A percentile compares a stretch with the other conserved stretches of the same genome.
Conservation (phyloP, 2,113 vertebrate genomes). For the Macheiramphus alcinus region DNA sequence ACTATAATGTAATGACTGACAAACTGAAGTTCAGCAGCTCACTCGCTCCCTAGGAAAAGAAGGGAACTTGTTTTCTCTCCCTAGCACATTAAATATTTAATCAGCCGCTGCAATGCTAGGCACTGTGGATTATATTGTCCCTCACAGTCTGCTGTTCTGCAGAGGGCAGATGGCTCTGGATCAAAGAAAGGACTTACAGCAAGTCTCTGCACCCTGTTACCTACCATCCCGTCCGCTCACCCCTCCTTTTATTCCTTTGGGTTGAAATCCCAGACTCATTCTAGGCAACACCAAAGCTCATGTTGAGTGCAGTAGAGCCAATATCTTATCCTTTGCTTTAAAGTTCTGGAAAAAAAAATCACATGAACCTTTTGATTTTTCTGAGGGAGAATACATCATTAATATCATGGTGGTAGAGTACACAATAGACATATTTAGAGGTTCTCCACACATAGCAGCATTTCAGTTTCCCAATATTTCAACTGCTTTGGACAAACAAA, state of each 20-base stretch:
- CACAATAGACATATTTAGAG: constrained; percentile 9
- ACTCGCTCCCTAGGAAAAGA: not conserved
- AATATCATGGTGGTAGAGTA: not conserved
- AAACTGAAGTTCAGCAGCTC: not conserved
- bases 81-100: not conserved
- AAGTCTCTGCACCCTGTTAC: not conserved
- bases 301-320: not conserved
- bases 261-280: not conserved
- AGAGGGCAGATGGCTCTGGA: not conserved
- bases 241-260: not conserved
- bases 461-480: constrained; percentile 40
- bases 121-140: not conserved
- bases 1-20: not conserved
- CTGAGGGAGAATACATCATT: not conserved
- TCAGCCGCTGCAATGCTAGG: not conserved
- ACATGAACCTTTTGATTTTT: not conserved
- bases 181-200: not conserved
- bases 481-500: constrained; percentile 2
- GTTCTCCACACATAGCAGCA: not conserved
- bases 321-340: not conserved
- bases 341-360: not conserved
- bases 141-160: not conserved
- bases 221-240: not conserved
- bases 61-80: not conserved
- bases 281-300: not conserved